Evolutionary conservation across 2,797 vertebrate genomes (phyloP).

Genomic region (Tympanoctomys barrerae): DNA sequence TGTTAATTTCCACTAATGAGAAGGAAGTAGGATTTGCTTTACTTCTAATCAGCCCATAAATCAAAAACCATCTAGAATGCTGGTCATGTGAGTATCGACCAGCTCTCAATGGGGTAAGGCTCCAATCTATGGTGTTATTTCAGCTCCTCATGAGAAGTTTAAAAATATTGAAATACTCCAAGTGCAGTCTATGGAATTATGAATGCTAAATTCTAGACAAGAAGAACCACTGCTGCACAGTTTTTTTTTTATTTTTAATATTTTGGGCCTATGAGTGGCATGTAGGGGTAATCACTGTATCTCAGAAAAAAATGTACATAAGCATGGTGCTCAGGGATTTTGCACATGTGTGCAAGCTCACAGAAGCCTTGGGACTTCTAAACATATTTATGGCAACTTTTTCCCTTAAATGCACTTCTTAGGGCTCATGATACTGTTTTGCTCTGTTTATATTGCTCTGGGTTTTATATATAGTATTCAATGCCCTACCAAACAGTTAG

Average conservation of each 20-base stretch:
- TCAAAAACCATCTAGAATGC: slow-evolving; percentile 9
- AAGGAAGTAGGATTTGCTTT: slow-evolving; percentile 62
- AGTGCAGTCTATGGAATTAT: background rate
- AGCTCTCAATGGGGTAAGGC: background rate
- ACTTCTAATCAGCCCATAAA: slow-evolving; percentile 28
- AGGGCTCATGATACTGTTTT: background rate
- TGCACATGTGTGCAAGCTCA: slow-evolving; percentile 28
- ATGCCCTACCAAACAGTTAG: background rate
- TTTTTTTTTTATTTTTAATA: background rate
- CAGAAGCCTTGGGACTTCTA: slow-evolving; percentile 14
- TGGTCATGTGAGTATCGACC: background rate
- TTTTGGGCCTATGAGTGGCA: background rate
- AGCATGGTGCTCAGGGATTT: background rate
- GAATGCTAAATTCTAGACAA: background rate
- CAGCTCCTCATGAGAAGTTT: background rate
- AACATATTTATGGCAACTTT: background rate
- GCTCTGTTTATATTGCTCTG: background rate
- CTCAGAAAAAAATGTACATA: slow-evolving; percentile 49
- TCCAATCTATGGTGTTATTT: background rate
- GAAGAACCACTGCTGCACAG: background rate
- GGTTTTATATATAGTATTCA: background rate
- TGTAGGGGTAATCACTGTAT: background rate
- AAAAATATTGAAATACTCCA: background rate
- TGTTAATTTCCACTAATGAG: slow-evolving; percentile 64
- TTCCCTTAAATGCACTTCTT: background rate